Percentiles rank a stretch among this genome's conserved stretches.
phyloP scores from a whole-genome alignment of 2,888 invertebrate genomes.

The Drosophila lutescens region DNA sequence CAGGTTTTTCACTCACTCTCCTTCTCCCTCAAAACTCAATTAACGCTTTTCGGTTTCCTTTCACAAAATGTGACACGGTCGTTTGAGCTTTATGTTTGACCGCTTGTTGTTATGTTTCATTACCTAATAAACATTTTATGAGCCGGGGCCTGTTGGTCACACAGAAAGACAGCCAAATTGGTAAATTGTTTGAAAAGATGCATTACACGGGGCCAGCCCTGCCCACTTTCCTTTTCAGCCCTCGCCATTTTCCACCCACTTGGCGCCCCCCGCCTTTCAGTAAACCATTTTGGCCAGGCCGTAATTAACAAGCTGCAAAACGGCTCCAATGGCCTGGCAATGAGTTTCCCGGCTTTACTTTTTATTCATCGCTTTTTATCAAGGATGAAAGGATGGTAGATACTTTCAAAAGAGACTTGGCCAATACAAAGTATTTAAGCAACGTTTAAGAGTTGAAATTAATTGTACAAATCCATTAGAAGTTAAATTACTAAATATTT shows the following conservation, averaged over 20 bases:
- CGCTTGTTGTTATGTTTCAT: constrained; percentile 67
- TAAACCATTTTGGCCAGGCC: constrained; percentile 41
- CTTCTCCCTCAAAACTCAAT: constrained; percentile 57
- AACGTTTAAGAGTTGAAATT: no score
- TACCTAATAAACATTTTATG: constrained; percentile 77
- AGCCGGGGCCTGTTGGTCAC: constrained; percentile 42
- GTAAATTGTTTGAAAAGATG: constrained; percentile 77
- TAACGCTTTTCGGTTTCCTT: constrained; percentile 47
- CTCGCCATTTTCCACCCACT: background rate
- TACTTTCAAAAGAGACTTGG: background rate
- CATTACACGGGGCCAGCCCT: constrained; percentile 44
- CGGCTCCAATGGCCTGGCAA: constrained; percentile 59
- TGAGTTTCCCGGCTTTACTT: constrained; percentile 33
- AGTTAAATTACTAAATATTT: no score
- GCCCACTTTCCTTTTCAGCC: constrained; percentile 3
- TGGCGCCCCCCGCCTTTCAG: constrained; percentile 1
- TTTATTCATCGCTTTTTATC: background rate
- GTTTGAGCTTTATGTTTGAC: constrained; percentile 64
- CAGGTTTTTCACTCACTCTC: background rate
- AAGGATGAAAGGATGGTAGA: background rate
- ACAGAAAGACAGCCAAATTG: constrained; percentile 59
- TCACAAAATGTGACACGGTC: constrained; percentile 57
- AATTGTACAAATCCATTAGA: no score
- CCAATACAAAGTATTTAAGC: no score
- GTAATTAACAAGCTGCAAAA: constrained; percentile 69